A percentile compares a stretch with the other conserved stretches of the same genome.
Evolutionary conservation across 2,888 invertebrate species (phyloP).

Genomic region (Tryphoninae sp.): DNA sequence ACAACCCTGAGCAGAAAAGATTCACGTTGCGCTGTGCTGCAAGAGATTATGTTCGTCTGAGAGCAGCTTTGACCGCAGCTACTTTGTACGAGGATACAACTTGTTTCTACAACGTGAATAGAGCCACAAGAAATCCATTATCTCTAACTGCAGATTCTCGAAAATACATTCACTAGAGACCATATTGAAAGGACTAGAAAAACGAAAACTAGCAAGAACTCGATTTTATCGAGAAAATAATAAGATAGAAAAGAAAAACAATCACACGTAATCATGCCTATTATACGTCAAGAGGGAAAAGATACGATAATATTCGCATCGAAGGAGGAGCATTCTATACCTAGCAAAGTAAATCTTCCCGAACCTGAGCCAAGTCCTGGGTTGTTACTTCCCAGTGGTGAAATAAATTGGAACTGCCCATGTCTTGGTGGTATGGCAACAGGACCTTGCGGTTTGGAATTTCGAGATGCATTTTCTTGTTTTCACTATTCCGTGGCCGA

Average conservation of each 20-base stretch:
- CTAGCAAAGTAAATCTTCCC: constrained; percentile 88
- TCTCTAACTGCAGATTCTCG: constrained; percentile 75
- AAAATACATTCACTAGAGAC: constrained; percentile 71
- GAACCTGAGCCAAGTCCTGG: constrained; percentile 90
- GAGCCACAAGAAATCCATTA: constrained; percentile 82
- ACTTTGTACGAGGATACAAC: constrained; percentile 81
- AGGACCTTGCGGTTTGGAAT: constrained; percentile 96
- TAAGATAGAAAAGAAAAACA: constrained; percentile 35
- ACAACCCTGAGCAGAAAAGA: constrained; percentile 80
- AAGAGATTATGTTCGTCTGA: constrained; percentile 83
- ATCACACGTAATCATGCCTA: constrained; percentile 70
- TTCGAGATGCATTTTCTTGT: constrained; percentile 96
- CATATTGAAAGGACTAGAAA: constrained; percentile 3
- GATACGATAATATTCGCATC: constrained; percentile 92
- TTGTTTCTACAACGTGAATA: constrained; percentile 83
- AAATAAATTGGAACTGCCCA: constrained; percentile 98
- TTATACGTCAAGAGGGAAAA: constrained; percentile 84
- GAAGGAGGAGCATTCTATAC: constrained; percentile 89
- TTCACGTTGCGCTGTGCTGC: constrained; percentile 84
- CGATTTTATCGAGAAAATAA: neutral
- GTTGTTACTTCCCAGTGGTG: constrained; percentile 91
- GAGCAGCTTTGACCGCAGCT: constrained; percentile 84
- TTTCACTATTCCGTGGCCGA: constrained; percentile 95
- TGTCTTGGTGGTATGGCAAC: constrained; percentile 99
- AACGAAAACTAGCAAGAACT: constrained; percentile 35